These are phyloP conservation scores for Gymnoscopelus microlampas DNA, from an alignment of 2,797 vertebrate species.

Conservation along the genomic window DNA sequence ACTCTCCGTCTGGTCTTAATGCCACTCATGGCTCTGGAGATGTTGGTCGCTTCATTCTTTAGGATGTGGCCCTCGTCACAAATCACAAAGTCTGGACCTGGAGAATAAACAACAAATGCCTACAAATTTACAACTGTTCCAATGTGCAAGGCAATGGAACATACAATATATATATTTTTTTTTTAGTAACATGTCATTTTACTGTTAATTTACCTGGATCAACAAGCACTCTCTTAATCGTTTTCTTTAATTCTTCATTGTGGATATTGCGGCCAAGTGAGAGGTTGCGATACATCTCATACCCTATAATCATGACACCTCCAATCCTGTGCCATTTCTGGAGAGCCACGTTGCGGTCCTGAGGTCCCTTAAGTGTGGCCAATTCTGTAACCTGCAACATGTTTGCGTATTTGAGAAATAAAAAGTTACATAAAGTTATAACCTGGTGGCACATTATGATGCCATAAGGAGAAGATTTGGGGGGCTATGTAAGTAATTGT, in stretches of 20 bases:
- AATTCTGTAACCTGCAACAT: conserved; percentile 87
- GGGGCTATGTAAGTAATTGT: too few species aligned
- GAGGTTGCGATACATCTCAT: conserved; percentile 93
- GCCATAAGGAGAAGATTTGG: too few species aligned
- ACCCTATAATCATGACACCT: conserved; percentile 95
- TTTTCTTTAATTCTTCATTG: conserved; percentile 81
- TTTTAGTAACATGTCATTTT: not conserved
- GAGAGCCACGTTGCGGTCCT: conserved; percentile 84
- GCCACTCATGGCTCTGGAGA: conserved; percentile 93
- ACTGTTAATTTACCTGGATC: conserved; percentile 85
- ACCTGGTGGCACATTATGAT: not conserved
- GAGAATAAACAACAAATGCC: not conserved
- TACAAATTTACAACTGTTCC: not conserved
- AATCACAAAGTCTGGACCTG: conserved; percentile 95
- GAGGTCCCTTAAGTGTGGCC: conserved; percentile 83
- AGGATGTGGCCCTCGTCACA: conserved; percentile 97
- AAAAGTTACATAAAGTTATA: not conserved
- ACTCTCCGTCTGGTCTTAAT: conserved; percentile 91
- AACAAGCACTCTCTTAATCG: conserved; percentile 85
- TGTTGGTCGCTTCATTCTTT: conserved; percentile 88
- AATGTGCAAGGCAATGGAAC: not conserved
- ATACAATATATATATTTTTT: not conserved
- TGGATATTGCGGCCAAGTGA: conserved; percentile 82
- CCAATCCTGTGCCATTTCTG: conserved; percentile 89
- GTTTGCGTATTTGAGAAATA: not conserved